Conservation (phyloP, 2,888 invertebrate genomes). For the Phalangium opilio region DNA sequence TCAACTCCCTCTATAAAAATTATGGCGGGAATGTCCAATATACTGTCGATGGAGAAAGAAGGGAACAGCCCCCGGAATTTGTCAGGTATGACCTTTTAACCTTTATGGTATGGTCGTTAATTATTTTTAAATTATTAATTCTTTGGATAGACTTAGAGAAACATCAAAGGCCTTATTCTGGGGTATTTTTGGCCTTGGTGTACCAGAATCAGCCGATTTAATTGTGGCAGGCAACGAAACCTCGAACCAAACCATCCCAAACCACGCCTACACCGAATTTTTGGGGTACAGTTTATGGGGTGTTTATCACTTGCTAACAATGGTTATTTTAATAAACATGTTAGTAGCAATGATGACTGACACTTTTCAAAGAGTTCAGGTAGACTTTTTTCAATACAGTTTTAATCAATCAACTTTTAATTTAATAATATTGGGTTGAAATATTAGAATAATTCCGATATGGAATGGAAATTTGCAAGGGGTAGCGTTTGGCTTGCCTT, state of each 20-base stretch:
- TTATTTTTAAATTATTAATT: no score
- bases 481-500: constrained; percentile 56
- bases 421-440: no score
- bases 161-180: constrained; percentile 51
- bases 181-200: constrained; percentile 51
- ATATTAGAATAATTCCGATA: constrained; percentile 44
- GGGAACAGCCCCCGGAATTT: constrained; percentile 42
- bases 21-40: constrained; percentile 47
- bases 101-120: no score
- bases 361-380: constrained; percentile 49
- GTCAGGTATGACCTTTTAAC: constrained; percentile 26
- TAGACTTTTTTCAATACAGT: background rate
- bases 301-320: constrained; percentile 50
- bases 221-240: constrained; percentile 41
- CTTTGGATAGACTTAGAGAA: constrained; percentile 33
- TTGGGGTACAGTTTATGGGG: constrained; percentile 46
- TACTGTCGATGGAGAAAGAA: constrained; percentile 43
- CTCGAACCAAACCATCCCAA: no score
- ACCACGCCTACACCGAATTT: constrained; percentile 44
- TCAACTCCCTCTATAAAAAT: constrained; percentile 47
- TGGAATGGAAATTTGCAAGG: constrained; percentile 60
- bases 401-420: no score
- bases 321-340: constrained; percentile 59
- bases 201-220: constrained; percentile 47
- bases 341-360: constrained; percentile 57